These are phyloP conservation scores for Halichoeres trimaculatus DNA, from an alignment of 2,113 vertebrate species.

Conservation along the genomic window DNA sequence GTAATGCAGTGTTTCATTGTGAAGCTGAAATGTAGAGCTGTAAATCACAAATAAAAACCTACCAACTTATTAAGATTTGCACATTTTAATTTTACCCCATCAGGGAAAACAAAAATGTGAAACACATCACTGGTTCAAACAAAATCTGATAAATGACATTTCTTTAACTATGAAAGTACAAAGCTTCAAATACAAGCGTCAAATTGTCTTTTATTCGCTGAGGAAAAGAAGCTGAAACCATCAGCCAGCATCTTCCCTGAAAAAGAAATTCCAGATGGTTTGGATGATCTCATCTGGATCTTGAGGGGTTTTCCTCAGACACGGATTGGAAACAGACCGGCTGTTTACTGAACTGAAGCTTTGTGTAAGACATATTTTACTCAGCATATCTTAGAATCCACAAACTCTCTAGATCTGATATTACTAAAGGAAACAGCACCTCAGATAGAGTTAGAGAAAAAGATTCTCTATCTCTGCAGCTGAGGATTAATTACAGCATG, in stretches of 20 bases:
- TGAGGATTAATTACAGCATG: no score
- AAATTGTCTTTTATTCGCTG: neutral
- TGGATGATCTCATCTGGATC: constrained; percentile 38
- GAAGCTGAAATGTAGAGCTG: no score
- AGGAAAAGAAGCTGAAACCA: neutral
- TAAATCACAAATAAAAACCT: no score
- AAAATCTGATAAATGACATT: no score
- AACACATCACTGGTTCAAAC: no score
- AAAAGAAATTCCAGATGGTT: neutral
- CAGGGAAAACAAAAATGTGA: no score
- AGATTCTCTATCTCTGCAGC: no score
- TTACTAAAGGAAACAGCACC: neutral
- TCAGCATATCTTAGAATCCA: neutral
- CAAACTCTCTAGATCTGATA: neutral
- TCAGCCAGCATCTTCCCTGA: neutral
- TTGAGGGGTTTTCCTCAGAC: constrained; percentile 40
- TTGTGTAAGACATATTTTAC: neutral
- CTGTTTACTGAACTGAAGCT: constrained; percentile 12
- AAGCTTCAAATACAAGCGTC: neutral
- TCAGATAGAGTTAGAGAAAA: neutral
- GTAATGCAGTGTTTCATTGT: no score
- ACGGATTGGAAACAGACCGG: constrained; percentile 33
- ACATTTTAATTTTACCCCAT: no score
- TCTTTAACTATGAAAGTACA: neutral
- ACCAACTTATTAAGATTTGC: no score